These are phyloP conservation scores for Hydropotes inermis DNA, from an alignment of 2,113 vertebrate genomes.

Conservation along the genomic window DNA sequence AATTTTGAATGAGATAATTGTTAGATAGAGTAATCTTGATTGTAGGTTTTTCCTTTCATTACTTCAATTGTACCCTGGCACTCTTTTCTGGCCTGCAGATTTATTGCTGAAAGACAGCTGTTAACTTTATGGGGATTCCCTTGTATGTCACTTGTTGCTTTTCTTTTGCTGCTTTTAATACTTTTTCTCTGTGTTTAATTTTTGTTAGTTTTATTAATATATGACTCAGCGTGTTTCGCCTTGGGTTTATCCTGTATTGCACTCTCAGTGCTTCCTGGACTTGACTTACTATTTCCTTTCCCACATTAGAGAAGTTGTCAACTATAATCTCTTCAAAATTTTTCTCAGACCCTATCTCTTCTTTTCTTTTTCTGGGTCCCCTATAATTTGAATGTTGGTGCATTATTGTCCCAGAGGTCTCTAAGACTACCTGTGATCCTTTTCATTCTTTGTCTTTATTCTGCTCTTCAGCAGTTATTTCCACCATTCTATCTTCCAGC, in stretches of 20 bases:
- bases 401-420: not conserved
- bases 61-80: not conserved
- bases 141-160: not conserved
- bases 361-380: not conserved
- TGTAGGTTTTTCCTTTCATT: not conserved
- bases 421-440: not conserved
- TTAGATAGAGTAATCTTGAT: not conserved
- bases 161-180: not conserved
- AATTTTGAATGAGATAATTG: not conserved
- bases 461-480: not conserved
- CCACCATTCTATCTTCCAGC: not conserved
- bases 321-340: not conserved
- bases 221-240: not conserved
- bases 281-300: not conserved
- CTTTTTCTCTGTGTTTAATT: not conserved
- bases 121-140: not conserved
- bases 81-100: not conserved
- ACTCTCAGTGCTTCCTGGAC: not conserved
- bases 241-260: not conserved
- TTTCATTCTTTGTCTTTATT: not conserved
- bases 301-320: not conserved
- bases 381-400: not conserved
- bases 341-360: not conserved
- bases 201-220: not conserved
- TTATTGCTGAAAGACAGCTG: not conserved